Conservation (phyloP, 2,113 vertebrate genomes). For the Macaca nemestrina region DNA sequence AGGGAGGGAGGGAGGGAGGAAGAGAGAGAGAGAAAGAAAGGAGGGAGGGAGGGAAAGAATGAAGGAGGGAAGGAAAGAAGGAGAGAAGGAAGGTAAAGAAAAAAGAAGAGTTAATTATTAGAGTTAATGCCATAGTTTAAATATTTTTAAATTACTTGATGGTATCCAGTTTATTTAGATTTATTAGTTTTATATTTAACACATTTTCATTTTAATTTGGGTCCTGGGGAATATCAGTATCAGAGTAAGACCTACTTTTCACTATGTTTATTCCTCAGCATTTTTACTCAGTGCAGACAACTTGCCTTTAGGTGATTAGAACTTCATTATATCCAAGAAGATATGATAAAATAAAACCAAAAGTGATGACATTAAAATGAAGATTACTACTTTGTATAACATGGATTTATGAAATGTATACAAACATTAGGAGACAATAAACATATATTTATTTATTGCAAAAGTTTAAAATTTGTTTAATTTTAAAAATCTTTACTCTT, state of each 20-base stretch:
- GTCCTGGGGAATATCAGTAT: background rate
- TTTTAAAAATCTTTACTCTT: background rate
- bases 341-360: background rate
- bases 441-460: background rate
- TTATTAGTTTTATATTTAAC: background rate
- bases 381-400: background rate
- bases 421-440: background rate
- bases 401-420: background rate
- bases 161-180: background rate
- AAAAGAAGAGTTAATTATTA: background rate
- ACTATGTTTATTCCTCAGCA: background rate
- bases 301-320: background rate
- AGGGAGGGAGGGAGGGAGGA: rapidly evolving
- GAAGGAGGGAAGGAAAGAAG: background rate
- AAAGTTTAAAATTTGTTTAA: background rate
- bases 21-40: no score
- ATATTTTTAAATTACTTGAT: background rate
- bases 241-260: background rate
- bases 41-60: no score
- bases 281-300: background rate
- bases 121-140: background rate
- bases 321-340: background rate
- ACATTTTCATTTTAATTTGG: background rate
- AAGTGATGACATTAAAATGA: background rate
- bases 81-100: background rate